phyloP scores from a whole-genome alignment of 1,140 invertebrate species.

The Drosophila pectinifera region DNA sequence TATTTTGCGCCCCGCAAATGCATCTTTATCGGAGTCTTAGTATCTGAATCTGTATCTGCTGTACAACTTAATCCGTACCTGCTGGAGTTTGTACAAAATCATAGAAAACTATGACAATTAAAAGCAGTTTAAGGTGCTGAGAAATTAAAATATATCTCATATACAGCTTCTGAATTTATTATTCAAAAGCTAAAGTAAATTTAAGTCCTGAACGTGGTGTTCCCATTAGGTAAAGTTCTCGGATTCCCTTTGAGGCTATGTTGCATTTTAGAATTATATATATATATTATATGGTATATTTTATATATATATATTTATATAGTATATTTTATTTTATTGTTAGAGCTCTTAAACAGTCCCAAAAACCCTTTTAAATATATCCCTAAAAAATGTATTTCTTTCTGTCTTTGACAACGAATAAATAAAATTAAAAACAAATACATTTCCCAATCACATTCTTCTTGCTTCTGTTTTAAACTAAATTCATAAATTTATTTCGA shows the following conservation, averaged over 20 bases:
- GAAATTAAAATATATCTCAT: not conserved
- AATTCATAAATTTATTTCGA: not conserved
- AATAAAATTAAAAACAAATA: not conserved
- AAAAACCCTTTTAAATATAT: too few relatives aligned
- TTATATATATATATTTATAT: too few relatives aligned
- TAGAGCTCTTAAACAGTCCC: too few relatives aligned
- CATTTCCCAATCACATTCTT: not conserved
- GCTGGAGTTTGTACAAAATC: not conserved
- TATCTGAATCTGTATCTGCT: not conserved
- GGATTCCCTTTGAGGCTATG: too few relatives aligned
- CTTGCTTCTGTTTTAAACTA: not conserved
- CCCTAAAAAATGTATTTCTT: not conserved
- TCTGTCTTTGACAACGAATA: not conserved
- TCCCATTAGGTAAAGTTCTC: too few relatives aligned
- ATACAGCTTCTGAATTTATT: too few relatives aligned
- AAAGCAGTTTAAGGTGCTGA: too few relatives aligned
- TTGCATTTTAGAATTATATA: too few relatives aligned
- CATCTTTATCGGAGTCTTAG: constrained; percentile 24
- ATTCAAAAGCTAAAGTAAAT: not conserved
- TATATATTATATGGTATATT: too few relatives aligned
- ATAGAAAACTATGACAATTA: not conserved
- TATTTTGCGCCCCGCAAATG: constrained; percentile 13
- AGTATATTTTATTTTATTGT: too few relatives aligned
- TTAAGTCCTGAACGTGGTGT: not conserved
- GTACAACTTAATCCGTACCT: not conserved